These are phyloP conservation scores for Hylomyscus alleni DNA, from an alignment of 2,797 vertebrate species.

Conservation along the genomic window DNA sequence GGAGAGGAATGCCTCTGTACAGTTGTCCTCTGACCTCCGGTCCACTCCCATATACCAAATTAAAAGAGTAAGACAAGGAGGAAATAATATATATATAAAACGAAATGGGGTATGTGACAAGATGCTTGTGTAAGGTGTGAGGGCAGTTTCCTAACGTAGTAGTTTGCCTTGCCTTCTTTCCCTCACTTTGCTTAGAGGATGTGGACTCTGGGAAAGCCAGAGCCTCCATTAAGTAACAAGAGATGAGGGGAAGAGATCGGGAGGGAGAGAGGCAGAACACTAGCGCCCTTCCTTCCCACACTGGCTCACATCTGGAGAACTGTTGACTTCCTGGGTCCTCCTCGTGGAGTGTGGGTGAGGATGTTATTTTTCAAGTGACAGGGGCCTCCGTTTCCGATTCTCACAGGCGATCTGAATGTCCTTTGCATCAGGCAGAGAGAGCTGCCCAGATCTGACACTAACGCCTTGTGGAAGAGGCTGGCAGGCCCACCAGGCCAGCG, in stretches of 20 bases:
- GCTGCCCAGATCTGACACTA: slow-evolving; percentile 83
- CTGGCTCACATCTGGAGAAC: background rate
- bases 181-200: background rate
- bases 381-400: slow-evolving; percentile 79
- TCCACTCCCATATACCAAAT: background rate
- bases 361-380: slow-evolving; percentile 69
- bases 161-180: background rate
- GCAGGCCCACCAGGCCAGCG: slow-evolving; percentile 44
- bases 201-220: background rate
- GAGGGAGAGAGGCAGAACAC: background rate
- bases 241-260: background rate
- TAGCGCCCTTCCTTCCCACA: background rate
- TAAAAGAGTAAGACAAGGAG: background rate
- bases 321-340: slow-evolving; percentile 3
- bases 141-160: too few relatives aligned
- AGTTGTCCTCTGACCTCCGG: background rate
- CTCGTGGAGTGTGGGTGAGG: background rate
- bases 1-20: background rate
- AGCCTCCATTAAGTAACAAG: background rate
- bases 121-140: background rate
- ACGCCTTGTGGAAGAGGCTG: slow-evolving; percentile 77
- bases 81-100: too few relatives aligned
- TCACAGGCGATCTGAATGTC: slow-evolving; percentile 82
- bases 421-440: slow-evolving; percentile 74
- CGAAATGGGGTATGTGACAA: background rate